Conservation (phyloP, 2,113 vertebrate genomes). For the Ptyas mucosa region DNA sequence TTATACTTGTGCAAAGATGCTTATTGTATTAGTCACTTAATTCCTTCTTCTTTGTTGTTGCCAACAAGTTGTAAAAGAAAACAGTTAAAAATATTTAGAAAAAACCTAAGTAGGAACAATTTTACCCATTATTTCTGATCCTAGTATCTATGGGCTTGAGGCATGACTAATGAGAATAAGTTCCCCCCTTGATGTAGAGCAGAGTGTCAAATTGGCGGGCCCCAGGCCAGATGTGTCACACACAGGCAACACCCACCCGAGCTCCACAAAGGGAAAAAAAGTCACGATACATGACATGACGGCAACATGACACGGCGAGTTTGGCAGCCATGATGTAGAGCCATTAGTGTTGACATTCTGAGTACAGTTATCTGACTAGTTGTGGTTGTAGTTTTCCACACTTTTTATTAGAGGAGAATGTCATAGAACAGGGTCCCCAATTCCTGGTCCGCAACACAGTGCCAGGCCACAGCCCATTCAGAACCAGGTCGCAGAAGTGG, state of each 20-base stretch:
- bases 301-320: no score
- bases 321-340: neutral
- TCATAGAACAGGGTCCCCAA: neutral
- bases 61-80: neutral
- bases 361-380: neutral
- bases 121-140: neutral
- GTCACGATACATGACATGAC: no score
- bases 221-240: no score
- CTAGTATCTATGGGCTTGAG: neutral
- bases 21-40: neutral
- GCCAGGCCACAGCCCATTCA: neutral
- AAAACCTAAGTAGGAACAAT: neutral
- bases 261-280: no score
- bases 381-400: neutral
- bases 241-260: no score
- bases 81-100: neutral
- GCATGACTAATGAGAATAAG: neutral
- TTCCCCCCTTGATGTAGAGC: neutral
- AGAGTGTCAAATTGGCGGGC: no score
- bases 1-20: neutral
- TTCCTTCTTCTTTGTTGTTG: neutral
- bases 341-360: neutral
- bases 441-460: neutral
- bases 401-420: neutral
- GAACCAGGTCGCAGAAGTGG: neutral